Evolutionary conservation across 1,140 invertebrate genomes (phyloP).

Genomic region (Apolygus lucorum): DNA sequence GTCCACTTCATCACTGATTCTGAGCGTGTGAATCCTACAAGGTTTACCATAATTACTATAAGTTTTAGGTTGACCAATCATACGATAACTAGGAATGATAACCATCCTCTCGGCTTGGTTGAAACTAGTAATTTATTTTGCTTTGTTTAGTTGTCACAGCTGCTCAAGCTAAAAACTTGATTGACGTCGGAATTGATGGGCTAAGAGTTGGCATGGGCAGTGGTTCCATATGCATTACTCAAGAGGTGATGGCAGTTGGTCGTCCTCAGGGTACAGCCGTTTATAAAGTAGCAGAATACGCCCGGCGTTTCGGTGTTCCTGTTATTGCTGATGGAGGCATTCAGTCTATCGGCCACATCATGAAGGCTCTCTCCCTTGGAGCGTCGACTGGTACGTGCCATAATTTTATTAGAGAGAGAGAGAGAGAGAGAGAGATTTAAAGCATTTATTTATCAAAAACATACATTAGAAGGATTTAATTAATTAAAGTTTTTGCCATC

Average conservation of each 20-base stretch:
- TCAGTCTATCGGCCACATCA: conserved; percentile 88
- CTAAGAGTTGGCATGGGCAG: conserved; percentile 96
- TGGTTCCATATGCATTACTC: conserved; percentile 98
- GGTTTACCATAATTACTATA: too few species aligned
- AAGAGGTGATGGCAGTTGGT: conserved; percentile 99
- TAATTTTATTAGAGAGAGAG: too few species aligned
- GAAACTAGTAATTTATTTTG: too few species aligned
- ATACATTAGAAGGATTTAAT: too few species aligned
- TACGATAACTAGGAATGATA: too few species aligned
- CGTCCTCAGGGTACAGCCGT: conserved; percentile 89
- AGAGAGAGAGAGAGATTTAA: too few species aligned
- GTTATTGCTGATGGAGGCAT: conserved; percentile 98
- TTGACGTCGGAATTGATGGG: conserved; percentile 93
- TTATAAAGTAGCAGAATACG: conserved; percentile 88
- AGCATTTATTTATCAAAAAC: too few species aligned
- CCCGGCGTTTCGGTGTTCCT: conserved; percentile 78
- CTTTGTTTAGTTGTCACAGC: conserved; percentile 95
- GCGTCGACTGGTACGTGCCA: conserved; percentile 97
- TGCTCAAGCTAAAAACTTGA: conserved; percentile 91
- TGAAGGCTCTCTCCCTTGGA: conserved; percentile 85
- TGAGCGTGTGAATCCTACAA: too few species aligned
- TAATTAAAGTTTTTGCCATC: too few species aligned
- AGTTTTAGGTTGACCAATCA: too few species aligned
- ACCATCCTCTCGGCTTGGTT: too few species aligned
- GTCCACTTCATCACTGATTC: too few species aligned